Evolutionary conservation across 2,888 invertebrate species (phyloP).

Genomic region (Apodemia zela): DNA sequence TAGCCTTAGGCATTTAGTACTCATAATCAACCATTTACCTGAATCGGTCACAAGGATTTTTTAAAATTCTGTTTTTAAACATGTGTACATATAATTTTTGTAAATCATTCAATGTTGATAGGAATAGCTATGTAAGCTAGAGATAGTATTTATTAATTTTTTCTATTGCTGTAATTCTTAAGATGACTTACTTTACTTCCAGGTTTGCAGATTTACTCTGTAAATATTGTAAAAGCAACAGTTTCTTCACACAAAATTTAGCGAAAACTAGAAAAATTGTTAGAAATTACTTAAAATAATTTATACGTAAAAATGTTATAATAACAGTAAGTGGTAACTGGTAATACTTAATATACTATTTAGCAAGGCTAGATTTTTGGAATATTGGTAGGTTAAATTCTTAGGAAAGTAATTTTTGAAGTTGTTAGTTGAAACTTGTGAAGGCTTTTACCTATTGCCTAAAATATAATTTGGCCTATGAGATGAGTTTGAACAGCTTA

Average conservation of each 20-base stretch:
- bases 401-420: not conserved
- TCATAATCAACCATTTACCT: no score
- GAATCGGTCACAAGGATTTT: no score
- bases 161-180: no score
- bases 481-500: not conserved
- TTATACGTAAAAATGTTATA: not conserved
- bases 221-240: no score
- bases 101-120: no score
- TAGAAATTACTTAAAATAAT: not conserved
- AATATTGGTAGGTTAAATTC: not conserved
- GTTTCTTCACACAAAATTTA: not conserved
- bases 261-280: not conserved
- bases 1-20: no score
- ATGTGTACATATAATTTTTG: no score
- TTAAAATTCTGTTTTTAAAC: no score
- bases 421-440: not conserved
- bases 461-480: conserved; percentile 4
- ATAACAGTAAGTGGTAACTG: not conserved
- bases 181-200: no score
- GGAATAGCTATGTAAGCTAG: no score
- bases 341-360: not conserved
- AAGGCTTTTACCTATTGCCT: not conserved
- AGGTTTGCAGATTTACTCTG: no score
- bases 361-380: conserved; percentile 1
- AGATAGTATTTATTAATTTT: no score